Base-by-base conservation (phyloP, 2,113 vertebrate species). In the Prietella phreatophila region DNA sequence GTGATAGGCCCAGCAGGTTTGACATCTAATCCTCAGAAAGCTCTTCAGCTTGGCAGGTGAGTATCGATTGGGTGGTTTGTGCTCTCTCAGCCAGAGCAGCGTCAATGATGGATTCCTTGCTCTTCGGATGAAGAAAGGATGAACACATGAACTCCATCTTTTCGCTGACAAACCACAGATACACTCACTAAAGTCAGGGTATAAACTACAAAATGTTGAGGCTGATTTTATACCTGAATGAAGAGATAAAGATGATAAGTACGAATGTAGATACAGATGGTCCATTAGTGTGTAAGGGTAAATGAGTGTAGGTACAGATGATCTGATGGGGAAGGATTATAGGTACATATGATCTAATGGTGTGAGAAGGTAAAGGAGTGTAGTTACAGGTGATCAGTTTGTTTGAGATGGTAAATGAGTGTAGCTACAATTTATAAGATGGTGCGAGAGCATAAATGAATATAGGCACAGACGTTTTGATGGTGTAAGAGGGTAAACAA, bases 1-100 rank as follows among this genome's bases (percentile, higher is more conserved):
- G 75, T 67, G 89, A 88, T 87, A 50, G 87, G 82, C 85, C 60
- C 63, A 25, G 67, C 67, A 78, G 89, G 84, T 85, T 87, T 87
- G 86, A 81, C 89, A 88, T 80, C 47, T 87, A 90, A 87, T 90
- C 89, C 86, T 80, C 83, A 56, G 83, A 83, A 85, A 90, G 82
- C 86, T 76, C 89, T 89, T 89, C 89, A 87, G 89, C 82, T 82
- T 30, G 55, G 76, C 30, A 30, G 89, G 89, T 89, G 47, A 76
- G 83, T 82, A 89, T 89, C 42, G 89, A 89, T 87, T 83, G 10
- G 56, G 39, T 8, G 61, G 55, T 80, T 73, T 55, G 50, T 39
- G 53, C 83, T 85, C 65, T 85, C 67, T 89, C 27, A 80, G 33
- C 33, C 80, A 61, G 33, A 82, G 80, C 33, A 61, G 22, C 33